These are phyloP conservation scores for Brachionus sp. DNA, from an alignment of 1,140 invertebrate species.

Conservation along the genomic window DNA sequence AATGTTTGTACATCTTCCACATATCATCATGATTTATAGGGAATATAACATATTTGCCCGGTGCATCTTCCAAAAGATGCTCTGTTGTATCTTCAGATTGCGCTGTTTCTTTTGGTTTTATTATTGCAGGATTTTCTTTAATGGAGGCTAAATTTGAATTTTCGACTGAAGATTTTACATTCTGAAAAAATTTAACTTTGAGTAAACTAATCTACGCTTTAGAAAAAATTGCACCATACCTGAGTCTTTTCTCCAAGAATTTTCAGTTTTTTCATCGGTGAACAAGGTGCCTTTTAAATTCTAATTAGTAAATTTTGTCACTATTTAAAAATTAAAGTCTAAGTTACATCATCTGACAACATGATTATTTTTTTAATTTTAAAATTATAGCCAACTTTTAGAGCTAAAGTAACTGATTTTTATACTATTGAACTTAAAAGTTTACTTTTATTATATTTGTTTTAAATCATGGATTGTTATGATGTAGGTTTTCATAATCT, in stretches of 20 bases:
- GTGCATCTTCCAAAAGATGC: conserved; percentile 7
- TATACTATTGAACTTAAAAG: neutral
- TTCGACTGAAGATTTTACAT: neutral
- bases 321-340: neutral
- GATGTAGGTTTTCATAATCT: neutral
- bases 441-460: conserved; percentile 10
- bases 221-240: neutral
- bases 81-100: neutral
- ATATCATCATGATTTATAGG: conserved; percentile 45
- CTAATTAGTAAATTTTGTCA: neutral
- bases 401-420: neutral
- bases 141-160: neutral
- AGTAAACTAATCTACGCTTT: neutral
- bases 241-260: conserved; percentile 30
- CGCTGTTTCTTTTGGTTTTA: neutral
- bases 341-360: conserved; percentile 10
- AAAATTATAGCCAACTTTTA: neutral
- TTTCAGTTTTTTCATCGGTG: conserved; percentile 45
- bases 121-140: neutral
- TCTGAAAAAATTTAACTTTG: neutral
- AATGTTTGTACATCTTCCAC: conserved; percentile 44
- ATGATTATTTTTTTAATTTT: neutral
- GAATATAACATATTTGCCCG: conserved; percentile 44
- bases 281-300: neutral
- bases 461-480: neutral